Base-by-base conservation (phyloP, 1,140 invertebrate species). In the Cryptotermes secundus region DNA sequence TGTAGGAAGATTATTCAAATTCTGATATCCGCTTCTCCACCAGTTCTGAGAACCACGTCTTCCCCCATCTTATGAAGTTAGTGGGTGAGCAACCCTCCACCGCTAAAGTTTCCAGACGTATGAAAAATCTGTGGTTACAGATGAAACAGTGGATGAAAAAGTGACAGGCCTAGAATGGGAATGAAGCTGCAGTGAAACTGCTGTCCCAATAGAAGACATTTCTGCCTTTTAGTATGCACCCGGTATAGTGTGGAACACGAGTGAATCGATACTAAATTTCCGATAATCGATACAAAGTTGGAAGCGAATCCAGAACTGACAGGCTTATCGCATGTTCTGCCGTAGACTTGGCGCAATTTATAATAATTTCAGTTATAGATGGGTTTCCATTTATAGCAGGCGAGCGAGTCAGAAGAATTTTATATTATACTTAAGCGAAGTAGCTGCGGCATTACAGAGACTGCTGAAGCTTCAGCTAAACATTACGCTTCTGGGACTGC, bases 121-220 rank as follows among this genome's bases (percentile, higher is more conserved):
- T 72, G n/a, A n/a, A 72, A 72, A 72, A 72, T 31, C 4, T 31
- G 59, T n/a, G 59, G 59, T n/a, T 72, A 72, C 59, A n/a, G 59
- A 72, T 72, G 31, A 72, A 72, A 72, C 59, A 31, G 59, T 72
- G 59, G 59, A 72, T 72, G 59, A 72, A 31, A 72, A 31, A 72
- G 26, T 31, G 59, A 10, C 26, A 10, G 19, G 59, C 59, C 31
- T 72, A n/a, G 59, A 72, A 72, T 72, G 59, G 59, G 31, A 72
- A 72, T 72, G 59, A 72, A 72, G 59, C 9, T n/a, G 26, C 9
- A 9, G 59, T 31, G 14, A 26, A 72, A 72, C 4, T 72, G 31
- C 26, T 72, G 59, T 31, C 16, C n/a, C 59, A 72, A 31, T 72
- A 72, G 26, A 72, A 31, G 59, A 14, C 26, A 72, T 72, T 72